phyloP scores from a whole-genome alignment of 2,888 invertebrate genomes.

The Protonemura montana region DNA sequence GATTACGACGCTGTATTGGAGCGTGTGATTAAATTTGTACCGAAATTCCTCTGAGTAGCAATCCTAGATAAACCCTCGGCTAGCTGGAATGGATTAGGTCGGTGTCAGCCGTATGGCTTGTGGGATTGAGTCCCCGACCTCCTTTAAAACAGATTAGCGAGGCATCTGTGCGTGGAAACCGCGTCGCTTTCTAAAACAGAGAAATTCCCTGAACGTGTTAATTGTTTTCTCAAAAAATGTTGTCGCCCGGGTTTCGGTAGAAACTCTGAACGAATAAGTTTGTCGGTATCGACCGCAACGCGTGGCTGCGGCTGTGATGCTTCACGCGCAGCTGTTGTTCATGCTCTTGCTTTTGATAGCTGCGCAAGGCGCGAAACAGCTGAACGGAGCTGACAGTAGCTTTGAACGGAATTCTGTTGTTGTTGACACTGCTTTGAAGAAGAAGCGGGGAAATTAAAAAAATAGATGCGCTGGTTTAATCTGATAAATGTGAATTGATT shows the following conservation, averaged over 20 bases:
- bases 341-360: neutral
- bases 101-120: neutral
- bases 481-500: neutral
- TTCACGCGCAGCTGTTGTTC: neutral
- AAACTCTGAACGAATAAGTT: neutral
- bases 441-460: neutral
- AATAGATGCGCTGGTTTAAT: neutral
- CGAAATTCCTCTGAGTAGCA: neutral
- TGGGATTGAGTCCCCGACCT: neutral
- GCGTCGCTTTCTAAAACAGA: neutral
- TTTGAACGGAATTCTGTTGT: neutral
- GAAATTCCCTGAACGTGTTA: neutral
- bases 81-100: neutral
- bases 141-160: neutral
- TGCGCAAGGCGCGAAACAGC: neutral
- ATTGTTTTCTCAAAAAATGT: conserved; percentile 8
- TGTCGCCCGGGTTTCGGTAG: neutral
- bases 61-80: neutral
- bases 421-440: conserved; percentile 1
- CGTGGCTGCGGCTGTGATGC: neutral
- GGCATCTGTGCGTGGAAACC: neutral
- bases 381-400: neutral
- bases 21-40: neutral
- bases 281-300: neutral
- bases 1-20: neutral